Evolutionary conservation across 2,888 invertebrate genomes (phyloP), one percentile per base, ranked within the genome.

Genomic region (Zaprionus bogoriensis): DNA sequence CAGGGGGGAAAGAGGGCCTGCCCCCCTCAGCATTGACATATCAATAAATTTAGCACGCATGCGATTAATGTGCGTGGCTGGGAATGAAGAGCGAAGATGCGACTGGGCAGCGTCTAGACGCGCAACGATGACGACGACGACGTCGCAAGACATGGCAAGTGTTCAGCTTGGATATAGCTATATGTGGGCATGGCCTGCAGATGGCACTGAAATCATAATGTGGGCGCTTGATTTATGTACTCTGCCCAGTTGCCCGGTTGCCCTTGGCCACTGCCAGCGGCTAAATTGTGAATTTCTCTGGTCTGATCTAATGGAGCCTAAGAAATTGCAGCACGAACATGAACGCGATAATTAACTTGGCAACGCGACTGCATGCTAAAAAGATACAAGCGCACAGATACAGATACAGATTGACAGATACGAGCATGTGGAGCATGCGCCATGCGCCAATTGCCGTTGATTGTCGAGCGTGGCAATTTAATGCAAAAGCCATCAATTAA

Each of bases 401-500:
- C 22, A 48, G 30, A 60, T 25, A 46, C 42, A 61, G 57, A 63
- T 69, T 61, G 69, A 68, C 74, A 70, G 74, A 73, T 67, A 73
- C 51, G 42, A 39, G 44, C 28, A 25, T 23, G 17, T 23, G 47
- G 45, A 3, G 22, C 50, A 12, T 25, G 20, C 22, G 36, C 22
- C 38, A 45, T 38, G 57, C 55, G 12, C 19, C 53, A 68, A 63
- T 67, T 67, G 70, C 48, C 36, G 60, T 66, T 82, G 76, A 82
- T 78, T 79, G 79, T 65, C 74, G 78, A 79, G 73, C 79, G 68
- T 67, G 76, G 78, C 81, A 81, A 81, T 84, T 82, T 82, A 84
- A 84, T 87, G 87, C 87, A 87, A 81, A 84, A 79, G 87, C 81
- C 81, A 87, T 87, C 85, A 84, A 81, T 81, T 81, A 81, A 81